Conservation (phyloP, 2,797 vertebrate species). For the Poecilia gillii region DNA sequence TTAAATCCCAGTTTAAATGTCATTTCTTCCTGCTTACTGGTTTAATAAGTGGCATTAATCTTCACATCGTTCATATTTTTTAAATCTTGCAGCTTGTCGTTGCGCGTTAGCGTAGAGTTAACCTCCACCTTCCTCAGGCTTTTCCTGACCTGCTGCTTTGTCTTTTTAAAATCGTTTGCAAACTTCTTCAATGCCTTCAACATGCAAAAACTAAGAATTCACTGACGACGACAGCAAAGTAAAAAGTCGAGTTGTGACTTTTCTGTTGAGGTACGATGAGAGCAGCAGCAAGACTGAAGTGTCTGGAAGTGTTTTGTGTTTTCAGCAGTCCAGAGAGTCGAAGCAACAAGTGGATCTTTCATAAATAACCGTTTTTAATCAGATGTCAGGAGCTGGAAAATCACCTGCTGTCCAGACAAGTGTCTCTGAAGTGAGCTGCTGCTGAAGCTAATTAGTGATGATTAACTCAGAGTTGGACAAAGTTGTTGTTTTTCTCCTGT, state of each 20-base stretch:
- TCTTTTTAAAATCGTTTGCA: background rate
- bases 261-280: background rate
- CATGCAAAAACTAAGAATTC: background rate
- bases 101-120: too few species aligned
- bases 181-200: background rate
- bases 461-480: background rate
- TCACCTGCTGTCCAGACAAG: background rate
- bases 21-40: background rate
- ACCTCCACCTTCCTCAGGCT: background rate
- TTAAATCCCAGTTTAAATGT: background rate
- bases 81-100: background rate
- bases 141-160: background rate
- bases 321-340: background rate
- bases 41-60: background rate
- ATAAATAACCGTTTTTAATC: background rate
- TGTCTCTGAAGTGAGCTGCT: background rate
- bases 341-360: background rate
- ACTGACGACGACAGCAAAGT: background rate
- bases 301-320: background rate
- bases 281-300: background rate
- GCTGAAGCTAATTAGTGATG: background rate
- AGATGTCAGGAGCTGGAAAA: background rate
- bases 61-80: background rate
- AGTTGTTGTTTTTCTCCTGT: slow-evolving; percentile 6
- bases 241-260: background rate